phyloP scores from a whole-genome alignment of 2,888 invertebrate species.

The Thecophora atra region DNA sequence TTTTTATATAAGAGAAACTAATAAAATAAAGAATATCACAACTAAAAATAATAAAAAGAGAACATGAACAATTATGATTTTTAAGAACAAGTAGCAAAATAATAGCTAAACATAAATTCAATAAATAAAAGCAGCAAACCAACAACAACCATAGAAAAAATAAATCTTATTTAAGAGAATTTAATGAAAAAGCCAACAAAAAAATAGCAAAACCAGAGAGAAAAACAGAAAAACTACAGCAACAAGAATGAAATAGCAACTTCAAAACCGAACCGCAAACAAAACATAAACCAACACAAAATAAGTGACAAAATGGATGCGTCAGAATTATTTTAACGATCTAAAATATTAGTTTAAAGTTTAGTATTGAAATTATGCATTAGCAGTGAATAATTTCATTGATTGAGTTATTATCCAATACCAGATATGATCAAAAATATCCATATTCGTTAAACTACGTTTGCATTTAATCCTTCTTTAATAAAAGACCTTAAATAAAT shows the following conservation, averaged over 20 bases:
- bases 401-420: too few species aligned
- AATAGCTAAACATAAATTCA: conserved; percentile 40
- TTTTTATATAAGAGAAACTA: conserved; percentile 41
- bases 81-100: conserved; percentile 39
- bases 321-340: background rate
- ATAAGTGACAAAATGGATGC: background rate
- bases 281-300: background rate
- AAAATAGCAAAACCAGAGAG: conserved; percentile 43
- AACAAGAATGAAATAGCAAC: conserved; percentile 44
- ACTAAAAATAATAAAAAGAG: background rate
- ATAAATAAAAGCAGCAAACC: conserved; percentile 36
- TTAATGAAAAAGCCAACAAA: conserved; percentile 37
- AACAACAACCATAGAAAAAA: conserved; percentile 36
- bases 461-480: too few species aligned
- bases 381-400: conserved; percentile 14
- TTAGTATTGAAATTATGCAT: background rate
- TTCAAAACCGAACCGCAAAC: conserved; percentile 24
- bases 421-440: too few species aligned
- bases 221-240: conserved; percentile 56
- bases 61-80: conserved; percentile 8
- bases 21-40: background rate
- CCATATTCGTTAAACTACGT: too few species aligned
- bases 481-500: too few species aligned
- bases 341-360: background rate
- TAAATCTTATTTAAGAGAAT: conserved; percentile 41